Conservation (phyloP, 1,140 invertebrate species). For the Drosophila bocki region DNA sequence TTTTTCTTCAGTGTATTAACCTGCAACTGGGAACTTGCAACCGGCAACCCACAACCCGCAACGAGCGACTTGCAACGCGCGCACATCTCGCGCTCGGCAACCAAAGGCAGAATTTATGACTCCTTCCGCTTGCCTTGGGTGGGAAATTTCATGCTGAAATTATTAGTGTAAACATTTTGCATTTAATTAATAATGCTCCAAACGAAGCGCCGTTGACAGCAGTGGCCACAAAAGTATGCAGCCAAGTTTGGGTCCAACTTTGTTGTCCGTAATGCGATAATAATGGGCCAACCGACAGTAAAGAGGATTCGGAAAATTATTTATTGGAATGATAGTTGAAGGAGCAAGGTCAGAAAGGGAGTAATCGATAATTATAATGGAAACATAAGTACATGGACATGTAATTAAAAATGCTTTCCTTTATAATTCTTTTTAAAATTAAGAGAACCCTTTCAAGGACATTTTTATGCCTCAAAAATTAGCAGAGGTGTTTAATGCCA, state of each 20-base stretch:
- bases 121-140: constrained; percentile 50
- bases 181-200: constrained; percentile 78
- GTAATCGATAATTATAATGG: background rate
- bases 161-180: constrained; percentile 83
- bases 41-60: constrained; percentile 47
- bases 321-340: constrained; percentile 6
- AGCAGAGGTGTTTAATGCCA: background rate
- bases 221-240: constrained; percentile 55
- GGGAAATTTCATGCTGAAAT: constrained; percentile 72
- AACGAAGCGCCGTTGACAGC: constrained; percentile 56
- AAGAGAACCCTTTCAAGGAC: too few relatives aligned
- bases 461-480: background rate
- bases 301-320: background rate
- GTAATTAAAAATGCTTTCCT: background rate
- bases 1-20: background rate
- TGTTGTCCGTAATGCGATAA: constrained; percentile 65
- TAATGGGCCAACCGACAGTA: constrained; percentile 48
- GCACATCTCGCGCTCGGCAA: constrained; percentile 24
- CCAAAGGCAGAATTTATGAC: constrained; percentile 68
- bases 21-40: constrained; percentile 2
- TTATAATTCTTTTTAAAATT: background rate
- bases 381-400: background rate
- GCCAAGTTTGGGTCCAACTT: constrained; percentile 40
- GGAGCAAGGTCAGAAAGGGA: background rate
- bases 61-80: constrained; percentile 30